Conservation (phyloP, 2,113 vertebrate genomes). For the Malurus cyaneus region DNA sequence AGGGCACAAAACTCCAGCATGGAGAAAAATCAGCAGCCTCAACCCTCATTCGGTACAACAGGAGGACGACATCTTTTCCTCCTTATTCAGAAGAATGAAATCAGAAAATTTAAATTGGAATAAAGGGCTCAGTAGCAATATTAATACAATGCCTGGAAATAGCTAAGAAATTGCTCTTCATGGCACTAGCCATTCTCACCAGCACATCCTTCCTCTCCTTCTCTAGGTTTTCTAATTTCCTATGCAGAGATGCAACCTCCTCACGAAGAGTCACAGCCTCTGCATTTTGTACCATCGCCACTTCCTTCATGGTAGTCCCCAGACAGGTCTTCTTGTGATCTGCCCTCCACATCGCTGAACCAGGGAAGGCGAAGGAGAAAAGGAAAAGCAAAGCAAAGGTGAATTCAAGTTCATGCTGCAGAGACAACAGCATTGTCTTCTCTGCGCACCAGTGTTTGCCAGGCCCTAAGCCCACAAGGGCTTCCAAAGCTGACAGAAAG, state of each 20-base stretch:
- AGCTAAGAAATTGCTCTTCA: no score
- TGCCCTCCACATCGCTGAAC: conserved; percentile 50
- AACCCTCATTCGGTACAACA: no score
- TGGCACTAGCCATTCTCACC: no score
- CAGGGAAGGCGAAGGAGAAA: not conserved
- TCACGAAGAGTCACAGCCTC: conserved; percentile 9
- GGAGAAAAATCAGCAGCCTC: no score
- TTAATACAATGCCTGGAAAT: no score
- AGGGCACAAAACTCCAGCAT: no score
- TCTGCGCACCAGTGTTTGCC: not conserved
- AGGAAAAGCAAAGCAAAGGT: not conserved
- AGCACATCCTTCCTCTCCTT: no score
- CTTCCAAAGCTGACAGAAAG: not conserved
- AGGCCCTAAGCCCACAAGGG: not conserved
- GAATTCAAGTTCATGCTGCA: not conserved
- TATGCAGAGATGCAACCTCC: conserved; percentile 51
- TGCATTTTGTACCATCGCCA: not conserved
- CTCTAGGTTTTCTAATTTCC: not conserved
- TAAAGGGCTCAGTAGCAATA: no score
- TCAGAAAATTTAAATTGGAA: no score
- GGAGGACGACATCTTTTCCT: no score
- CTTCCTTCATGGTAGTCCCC: conserved; percentile 31
- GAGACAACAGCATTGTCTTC: not conserved
- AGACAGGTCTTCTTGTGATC: conserved; percentile 38
- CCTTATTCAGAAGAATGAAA: no score